A percentile compares a stretch with the other conserved stretches of the same genome.
These are phyloP conservation scores for Phrynocephalus versicolor DNA, from an alignment of 2,113 vertebrate genomes.

Conservation along the genomic window DNA sequence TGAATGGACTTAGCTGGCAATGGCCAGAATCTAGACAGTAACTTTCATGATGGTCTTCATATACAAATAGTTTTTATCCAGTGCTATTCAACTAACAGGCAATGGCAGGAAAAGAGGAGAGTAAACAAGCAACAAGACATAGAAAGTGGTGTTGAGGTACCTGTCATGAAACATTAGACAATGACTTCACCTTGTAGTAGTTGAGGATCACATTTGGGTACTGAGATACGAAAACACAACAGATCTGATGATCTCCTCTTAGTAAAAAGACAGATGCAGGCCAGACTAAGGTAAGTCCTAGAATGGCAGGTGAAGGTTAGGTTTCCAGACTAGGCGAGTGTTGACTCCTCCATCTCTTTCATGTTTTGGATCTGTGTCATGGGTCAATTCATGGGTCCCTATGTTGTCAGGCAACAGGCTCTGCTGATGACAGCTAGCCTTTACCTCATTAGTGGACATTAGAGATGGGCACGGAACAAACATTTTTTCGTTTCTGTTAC, in stretches of 20 bases:
- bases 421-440: background rate
- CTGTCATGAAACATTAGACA: background rate
- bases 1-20: background rate
- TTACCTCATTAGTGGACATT: background rate
- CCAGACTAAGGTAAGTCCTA: background rate
- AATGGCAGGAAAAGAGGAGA: background rate
- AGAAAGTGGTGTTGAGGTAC: background rate
- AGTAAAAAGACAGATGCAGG: background rate
- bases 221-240: background rate
- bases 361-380: too few relatives aligned
- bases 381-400: too few relatives aligned
- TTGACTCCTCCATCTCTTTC: too few relatives aligned
- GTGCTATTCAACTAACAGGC: background rate
- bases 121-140: background rate
- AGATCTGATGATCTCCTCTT: background rate
- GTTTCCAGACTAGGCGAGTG: too few relatives aligned
- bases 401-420: too few relatives aligned
- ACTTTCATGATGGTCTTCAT: background rate
- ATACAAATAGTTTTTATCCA: background rate
- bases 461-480: too few relatives aligned
- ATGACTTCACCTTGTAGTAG: background rate
- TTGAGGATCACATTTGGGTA: background rate
- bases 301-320: too few relatives aligned
- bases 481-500: too few relatives aligned
- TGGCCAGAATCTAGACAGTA: background rate